A percentile compares a stretch with the other conserved stretches of the same genome.
These are phyloP conservation scores for Enhydra lutris DNA, from an alignment of 2,113 vertebrate species.

Conservation along the genomic window DNA sequence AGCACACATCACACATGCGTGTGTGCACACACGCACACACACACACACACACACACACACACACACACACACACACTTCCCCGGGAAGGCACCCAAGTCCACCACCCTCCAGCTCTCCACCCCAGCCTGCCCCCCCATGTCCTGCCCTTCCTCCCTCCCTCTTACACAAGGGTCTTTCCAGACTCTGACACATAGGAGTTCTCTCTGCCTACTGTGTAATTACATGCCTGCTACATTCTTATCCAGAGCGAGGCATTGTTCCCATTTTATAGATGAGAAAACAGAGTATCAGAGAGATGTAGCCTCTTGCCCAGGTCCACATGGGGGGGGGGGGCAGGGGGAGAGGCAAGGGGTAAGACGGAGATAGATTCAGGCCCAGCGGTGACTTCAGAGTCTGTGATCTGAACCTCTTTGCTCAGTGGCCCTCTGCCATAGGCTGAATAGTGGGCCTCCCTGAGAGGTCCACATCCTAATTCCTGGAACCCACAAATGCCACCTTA, in stretches of 20 bases:
- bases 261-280: not conserved
- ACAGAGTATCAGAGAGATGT: not conserved
- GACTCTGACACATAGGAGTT: not conserved
- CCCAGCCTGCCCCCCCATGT: too few species aligned
- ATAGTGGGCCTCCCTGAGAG: not conserved
- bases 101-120: not conserved
- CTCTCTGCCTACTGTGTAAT: not conserved
- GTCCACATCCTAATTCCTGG: not conserved
- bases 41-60: fast-evolving
- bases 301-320: not conserved
- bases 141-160: not conserved
- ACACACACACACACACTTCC: not conserved
- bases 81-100: not conserved
- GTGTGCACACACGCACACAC: fast-evolving
- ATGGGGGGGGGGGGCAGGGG: too few species aligned
- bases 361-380: not conserved
- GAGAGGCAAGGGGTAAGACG: not conserved
- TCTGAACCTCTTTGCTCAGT: not conserved
- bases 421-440: not conserved
- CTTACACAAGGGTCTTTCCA: not conserved
- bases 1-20: fast-evolving
- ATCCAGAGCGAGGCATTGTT: not conserved
- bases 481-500: not conserved
- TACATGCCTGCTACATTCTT: not conserved
- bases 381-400: not conserved